Conservation (phyloP, 2,113 vertebrate species). For the Aphyosemion australe region DNA sequence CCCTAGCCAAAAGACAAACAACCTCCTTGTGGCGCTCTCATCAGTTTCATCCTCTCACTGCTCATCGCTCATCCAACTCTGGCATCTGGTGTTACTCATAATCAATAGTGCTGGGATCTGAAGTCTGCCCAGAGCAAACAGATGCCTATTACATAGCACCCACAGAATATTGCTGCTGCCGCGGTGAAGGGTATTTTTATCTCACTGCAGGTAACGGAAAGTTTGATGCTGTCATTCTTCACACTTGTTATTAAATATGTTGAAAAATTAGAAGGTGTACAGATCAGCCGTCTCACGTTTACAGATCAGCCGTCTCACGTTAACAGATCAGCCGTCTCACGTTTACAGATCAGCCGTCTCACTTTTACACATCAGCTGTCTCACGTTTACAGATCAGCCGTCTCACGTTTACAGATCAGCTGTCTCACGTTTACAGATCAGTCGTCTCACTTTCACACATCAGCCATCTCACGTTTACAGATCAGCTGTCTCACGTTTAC, state of each 20-base stretch:
- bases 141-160: conserved; percentile 49
- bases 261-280: not conserved
- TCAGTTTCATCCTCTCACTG: conserved; percentile 66
- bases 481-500: not conserved
- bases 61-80: conserved; percentile 71
- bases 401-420: not conserved
- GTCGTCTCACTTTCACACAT: too few species aligned
- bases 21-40: conserved; percentile 68
- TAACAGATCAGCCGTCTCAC: conserved; percentile 1
- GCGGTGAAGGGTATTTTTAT: conserved; percentile 8
- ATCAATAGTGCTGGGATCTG: conserved; percentile 68
- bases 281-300: not conserved
- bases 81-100: conserved; percentile 70
- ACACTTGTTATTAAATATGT: conserved; percentile 11
- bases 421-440: too few species aligned
- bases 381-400: conserved; percentile 2
- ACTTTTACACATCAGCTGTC: conserved; percentile 4
- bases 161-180: conserved; percentile 28
- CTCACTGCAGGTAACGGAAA: not conserved
- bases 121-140: conserved; percentile 53
- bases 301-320: conserved; percentile 1
- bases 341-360: not conserved
- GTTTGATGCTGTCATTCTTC: conserved; percentile 4
- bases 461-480: not conserved
- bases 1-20: conserved; percentile 71